Conservation (phyloP, 2,113 vertebrate species). For the Campylomormyrus numenius region DNA sequence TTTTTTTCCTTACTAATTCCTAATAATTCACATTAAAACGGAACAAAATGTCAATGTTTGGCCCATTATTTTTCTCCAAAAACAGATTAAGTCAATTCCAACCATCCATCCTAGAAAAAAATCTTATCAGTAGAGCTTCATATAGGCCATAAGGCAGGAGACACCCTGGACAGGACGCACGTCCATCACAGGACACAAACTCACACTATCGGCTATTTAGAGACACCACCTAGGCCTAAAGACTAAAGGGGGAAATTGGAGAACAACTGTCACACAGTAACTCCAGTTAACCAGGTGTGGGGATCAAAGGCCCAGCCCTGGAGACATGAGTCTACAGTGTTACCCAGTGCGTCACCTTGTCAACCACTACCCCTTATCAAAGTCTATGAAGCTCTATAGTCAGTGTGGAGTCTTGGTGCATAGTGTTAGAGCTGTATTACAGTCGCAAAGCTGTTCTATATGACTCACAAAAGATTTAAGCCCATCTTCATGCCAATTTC, state of each 20-base stretch:
- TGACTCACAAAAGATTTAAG: not conserved
- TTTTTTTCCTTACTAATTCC: not conserved
- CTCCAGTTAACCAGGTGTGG: not conserved
- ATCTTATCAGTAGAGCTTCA: not conserved
- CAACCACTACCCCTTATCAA: not conserved
- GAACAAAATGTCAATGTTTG: not conserved
- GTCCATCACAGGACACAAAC: not conserved
- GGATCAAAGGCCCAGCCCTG: not conserved
- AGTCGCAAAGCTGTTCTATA: not conserved
- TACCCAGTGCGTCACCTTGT: not conserved
- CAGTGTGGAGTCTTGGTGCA: not conserved
- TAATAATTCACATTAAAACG: not conserved
- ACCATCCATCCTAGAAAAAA: not conserved
- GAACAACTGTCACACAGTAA: not conserved
- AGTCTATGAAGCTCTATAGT: not conserved
- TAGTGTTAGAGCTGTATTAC: not conserved
- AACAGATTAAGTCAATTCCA: not conserved
- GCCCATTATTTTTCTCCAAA: not conserved
- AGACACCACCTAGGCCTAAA: not conserved
- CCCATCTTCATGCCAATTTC: not conserved
- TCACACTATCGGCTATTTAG: not conserved
- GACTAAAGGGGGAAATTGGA: not conserved
- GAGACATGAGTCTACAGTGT: not conserved
- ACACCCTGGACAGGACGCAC: not conserved
- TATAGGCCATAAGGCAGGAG: not conserved